A percentile compares a stretch with the other conserved stretches of the same genome.
These are phyloP conservation scores for Crotalus viridis DNA, from an alignment of 2,113 vertebrate species.

Conservation along the genomic window DNA sequence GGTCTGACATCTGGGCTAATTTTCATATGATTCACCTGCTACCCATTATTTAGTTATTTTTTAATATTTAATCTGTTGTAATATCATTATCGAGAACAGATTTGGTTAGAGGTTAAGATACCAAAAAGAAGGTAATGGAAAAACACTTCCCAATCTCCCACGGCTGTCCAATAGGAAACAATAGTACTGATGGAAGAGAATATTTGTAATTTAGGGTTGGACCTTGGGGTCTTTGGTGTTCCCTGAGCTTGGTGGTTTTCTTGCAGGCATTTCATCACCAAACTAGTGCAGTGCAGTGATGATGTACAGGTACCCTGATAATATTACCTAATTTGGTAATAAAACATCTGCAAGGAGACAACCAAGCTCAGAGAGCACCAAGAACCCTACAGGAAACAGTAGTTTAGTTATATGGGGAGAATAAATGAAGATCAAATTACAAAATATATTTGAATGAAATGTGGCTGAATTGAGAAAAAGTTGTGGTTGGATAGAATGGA, in stretches of 20 bases:
- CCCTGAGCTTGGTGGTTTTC: too few relatives aligned
- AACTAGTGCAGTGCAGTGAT: background rate
- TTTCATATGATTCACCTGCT: background rate
- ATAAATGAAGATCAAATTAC: background rate
- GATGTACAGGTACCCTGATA: background rate
- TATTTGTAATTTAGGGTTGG: background rate
- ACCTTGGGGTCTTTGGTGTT: background rate
- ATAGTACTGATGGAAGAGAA: background rate
- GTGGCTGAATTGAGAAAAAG: background rate
- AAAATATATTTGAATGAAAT: background rate
- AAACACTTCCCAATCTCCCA: background rate
- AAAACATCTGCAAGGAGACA: background rate
- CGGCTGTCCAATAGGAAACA: background rate
- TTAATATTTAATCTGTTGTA: background rate
- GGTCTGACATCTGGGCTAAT: background rate
- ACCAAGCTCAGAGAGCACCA: background rate
- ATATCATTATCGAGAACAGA: background rate
- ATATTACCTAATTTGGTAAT: background rate
- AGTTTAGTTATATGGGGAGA: background rate
- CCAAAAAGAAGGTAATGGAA: background rate
- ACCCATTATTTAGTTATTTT: background rate
- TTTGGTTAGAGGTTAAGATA: background rate
- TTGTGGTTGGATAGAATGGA: background rate
- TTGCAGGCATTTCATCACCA: background rate
- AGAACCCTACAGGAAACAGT: background rate